Conservation (phyloP, 35 echinoderm and acorn worm species). For the Lytechinus pictus region DNA sequence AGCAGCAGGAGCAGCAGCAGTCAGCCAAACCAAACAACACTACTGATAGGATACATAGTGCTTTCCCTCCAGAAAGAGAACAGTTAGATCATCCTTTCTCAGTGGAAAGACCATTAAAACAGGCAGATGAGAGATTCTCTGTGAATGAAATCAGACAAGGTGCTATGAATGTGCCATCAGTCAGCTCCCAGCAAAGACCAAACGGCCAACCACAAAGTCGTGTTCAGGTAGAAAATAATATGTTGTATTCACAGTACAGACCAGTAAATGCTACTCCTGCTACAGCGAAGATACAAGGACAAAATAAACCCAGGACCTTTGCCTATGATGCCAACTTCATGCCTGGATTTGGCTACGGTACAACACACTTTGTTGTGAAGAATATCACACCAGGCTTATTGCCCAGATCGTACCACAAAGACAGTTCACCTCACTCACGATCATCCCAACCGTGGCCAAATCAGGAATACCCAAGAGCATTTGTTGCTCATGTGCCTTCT, state of each 20-base stretch:
- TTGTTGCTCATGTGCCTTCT: background rate
- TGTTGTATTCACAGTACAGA: background rate
- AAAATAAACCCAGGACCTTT: background rate
- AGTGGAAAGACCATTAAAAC: background rate
- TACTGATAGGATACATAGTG: background rate
- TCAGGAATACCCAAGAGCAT: background rate
- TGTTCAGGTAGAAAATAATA: background rate
- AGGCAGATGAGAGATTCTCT: background rate
- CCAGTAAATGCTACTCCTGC: background rate
- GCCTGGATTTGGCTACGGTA: background rate
- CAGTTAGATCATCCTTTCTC: background rate
- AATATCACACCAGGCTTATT: conserved; percentile 7
- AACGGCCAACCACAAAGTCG: background rate
- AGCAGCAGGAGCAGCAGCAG: background rate
- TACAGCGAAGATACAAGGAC: background rate
- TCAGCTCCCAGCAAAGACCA: background rate
- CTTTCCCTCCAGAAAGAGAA: background rate
- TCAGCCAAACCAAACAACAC: background rate
- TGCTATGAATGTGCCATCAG: background rate
- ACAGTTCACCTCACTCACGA: background rate
- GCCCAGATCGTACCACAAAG: background rate
- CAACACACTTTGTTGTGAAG: background rate
- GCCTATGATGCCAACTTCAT: background rate
- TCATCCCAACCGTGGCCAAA: background rate
- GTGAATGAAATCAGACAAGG: background rate